These are phyloP conservation scores for Limanda limanda DNA, from an alignment of 2,113 vertebrate genomes.

Conservation along the genomic window DNA sequence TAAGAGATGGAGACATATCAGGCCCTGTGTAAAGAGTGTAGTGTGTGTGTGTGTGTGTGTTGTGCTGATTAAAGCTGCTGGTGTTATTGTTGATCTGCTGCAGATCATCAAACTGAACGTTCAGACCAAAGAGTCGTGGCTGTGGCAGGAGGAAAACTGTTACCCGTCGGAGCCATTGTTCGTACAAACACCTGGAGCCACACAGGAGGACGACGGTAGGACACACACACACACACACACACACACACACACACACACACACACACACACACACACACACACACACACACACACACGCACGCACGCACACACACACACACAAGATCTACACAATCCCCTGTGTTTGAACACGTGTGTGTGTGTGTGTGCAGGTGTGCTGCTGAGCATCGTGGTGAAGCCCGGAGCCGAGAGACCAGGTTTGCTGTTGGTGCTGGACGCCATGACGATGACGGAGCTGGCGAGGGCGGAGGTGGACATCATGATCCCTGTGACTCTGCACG, in stretches of 20 bases:
- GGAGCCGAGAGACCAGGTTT: conserved; percentile 89
- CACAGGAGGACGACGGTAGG: conserved; percentile 95
- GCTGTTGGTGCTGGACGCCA: conserved; percentile 91
- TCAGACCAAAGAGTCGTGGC: conserved; percentile 93
- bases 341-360: neutral
- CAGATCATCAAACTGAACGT: conserved; percentile 96
- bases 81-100: neutral
- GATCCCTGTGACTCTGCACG: conserved; percentile 94
- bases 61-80: neutral
- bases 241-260: neutral
- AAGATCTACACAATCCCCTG: too few species aligned
- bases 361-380: conserved; percentile 85
- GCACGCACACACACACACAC: neutral
- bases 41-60: neutral
- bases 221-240: neutral
- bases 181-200: conserved; percentile 87
- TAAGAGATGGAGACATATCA: conserved; percentile 53
- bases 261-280: neutral
- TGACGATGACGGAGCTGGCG: conserved; percentile 91
- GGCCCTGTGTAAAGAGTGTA: neutral
- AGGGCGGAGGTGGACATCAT: conserved; percentile 90
- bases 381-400: conserved; percentile 91
- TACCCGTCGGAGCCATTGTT: conserved; percentile 97
- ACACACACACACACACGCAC: neutral
- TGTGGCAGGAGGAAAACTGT: conserved; percentile 93